These are phyloP conservation scores for Patiria pectinifera DNA, from an alignment of 53 echinoderm and acorn worm species.

Conservation along the genomic window DNA sequence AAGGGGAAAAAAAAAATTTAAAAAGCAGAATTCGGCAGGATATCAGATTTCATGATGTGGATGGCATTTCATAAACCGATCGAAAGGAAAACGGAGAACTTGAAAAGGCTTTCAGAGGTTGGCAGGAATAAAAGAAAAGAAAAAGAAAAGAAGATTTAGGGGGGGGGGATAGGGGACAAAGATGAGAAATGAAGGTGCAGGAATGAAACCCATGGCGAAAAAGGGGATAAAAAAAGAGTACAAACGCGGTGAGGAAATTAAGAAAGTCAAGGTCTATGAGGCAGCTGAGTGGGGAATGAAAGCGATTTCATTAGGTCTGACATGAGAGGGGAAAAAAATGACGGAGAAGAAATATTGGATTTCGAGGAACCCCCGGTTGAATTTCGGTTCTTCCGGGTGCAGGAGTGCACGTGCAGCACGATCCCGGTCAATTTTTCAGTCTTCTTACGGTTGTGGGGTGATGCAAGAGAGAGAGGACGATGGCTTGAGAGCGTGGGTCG, in stretches of 20 bases:
- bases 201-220: not conserved
- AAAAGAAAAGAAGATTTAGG: not conserved
- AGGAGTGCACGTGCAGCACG: conserved; percentile 1
- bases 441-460: not conserved
- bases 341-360: not conserved
- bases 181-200: not conserved
- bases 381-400: not conserved
- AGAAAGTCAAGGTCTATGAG: conserved; percentile 15
- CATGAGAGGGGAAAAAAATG: not conserved
- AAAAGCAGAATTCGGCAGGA: not conserved
- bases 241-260: not conserved
- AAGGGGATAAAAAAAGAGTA: not conserved
- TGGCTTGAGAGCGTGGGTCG: not conserved
- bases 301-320: not conserved
- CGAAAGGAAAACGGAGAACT: conserved; percentile 25
- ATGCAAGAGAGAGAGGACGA: not conserved
- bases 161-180: not conserved
- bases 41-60: conserved; percentile 31
- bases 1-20: not conserved
- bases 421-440: not conserved
- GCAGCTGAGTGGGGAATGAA: not conserved
- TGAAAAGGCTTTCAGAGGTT: conserved; percentile 28
- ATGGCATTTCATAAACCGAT: conserved; percentile 56
- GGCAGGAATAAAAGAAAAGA: not conserved
- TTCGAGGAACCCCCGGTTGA: not conserved